Evolutionary conservation across 2,797 vertebrate genomes (phyloP).

Genomic region (Sus cebifrons): DNA sequence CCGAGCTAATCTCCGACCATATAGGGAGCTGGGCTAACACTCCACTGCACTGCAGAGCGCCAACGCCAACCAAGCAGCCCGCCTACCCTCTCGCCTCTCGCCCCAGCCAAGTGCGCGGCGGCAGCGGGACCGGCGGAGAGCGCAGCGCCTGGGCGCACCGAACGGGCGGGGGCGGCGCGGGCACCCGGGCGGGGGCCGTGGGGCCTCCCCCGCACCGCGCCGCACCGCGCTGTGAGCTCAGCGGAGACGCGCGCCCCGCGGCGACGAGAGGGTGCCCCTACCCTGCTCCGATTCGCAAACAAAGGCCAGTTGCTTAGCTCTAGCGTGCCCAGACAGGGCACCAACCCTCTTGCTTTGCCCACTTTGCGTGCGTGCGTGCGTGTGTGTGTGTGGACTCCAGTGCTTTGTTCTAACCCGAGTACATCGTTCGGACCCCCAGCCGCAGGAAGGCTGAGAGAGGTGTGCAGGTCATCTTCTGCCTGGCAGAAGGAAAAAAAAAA

Average conservation of each 20-base stretch:
- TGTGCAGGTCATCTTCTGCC: background rate
- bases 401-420: background rate
- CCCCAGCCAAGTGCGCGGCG: conserved; percentile 88
- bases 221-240: background rate
- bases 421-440: background rate
- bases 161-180: conserved; percentile 11
- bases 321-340: background rate
- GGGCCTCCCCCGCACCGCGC: conserved; percentile 52
- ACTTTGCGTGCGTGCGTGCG: background rate
- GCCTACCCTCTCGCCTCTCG: conserved; percentile 86
- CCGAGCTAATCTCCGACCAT: conserved; percentile 96
- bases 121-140: conserved; percentile 71
- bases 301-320: conserved; percentile 73
- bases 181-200: background rate
- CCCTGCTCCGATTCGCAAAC: conserved; percentile 30
- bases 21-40: conserved; percentile 93
- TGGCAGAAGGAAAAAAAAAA: background rate
- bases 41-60: conserved; percentile 95
- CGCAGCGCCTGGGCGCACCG: conserved; percentile 29
- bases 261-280: conserved; percentile 37
- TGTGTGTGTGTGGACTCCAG: background rate
- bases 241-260: conserved; percentile 46
- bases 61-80: conserved; percentile 89
- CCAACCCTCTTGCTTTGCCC: background rate
- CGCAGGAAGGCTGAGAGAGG: background rate